phyloP scores from a whole-genome alignment of 2,113 vertebrate species.

The Taxidea taxus region DNA sequence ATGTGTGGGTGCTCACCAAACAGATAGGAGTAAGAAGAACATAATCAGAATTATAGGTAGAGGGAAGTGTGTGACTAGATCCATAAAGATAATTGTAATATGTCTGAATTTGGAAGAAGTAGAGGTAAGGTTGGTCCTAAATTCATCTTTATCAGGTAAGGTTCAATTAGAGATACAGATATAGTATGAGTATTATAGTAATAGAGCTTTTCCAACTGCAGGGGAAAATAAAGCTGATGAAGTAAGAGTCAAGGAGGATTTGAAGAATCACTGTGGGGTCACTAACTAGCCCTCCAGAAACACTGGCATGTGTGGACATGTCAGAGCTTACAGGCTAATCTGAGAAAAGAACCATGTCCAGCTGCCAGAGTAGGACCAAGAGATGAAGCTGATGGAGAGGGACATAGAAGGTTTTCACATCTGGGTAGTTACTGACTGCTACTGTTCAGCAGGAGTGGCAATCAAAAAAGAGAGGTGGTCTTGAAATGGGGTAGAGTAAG shows the following conservation, averaged over 20 bases:
- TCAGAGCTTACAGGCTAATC: background rate
- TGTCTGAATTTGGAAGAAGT: background rate
- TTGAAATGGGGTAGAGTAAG: background rate
- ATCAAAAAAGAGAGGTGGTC: background rate
- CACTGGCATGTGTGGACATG: background rate
- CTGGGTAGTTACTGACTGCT: background rate
- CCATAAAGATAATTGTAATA: background rate
- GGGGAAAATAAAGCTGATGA: background rate
- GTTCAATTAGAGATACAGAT: background rate
- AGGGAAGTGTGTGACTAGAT: background rate
- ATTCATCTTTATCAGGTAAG: background rate
- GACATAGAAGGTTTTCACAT: no score
- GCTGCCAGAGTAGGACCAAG: background rate
- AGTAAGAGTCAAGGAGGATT: background rate
- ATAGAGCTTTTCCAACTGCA: background rate
- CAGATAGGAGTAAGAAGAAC: background rate
- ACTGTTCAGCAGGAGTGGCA: background rate
- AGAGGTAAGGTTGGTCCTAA: background rate
- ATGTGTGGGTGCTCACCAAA: background rate
- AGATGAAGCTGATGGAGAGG: background rate
- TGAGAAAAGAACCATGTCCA: background rate
- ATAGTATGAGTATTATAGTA: background rate
- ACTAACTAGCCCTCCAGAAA: background rate
- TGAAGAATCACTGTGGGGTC: background rate
- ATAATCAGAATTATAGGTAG: background rate